A percentile compares a stretch with the other conserved stretches of the same genome.
phyloP scores from a whole-genome alignment of 2,797 vertebrate species.

The Chromis chromis region DNA sequence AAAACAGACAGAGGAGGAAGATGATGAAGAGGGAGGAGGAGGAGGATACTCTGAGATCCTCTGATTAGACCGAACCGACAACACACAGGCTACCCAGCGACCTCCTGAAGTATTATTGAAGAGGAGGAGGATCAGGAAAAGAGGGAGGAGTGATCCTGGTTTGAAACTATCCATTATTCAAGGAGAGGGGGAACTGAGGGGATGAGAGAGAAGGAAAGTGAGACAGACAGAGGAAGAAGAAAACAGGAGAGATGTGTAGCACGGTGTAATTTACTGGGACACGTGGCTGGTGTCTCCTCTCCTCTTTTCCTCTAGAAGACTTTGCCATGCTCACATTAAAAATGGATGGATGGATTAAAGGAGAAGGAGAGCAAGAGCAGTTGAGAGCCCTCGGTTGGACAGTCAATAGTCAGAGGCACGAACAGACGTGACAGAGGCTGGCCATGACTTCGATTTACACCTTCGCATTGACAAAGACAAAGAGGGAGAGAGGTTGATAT shows the following conservation, averaged over 20 bases:
- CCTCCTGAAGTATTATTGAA: constrained; percentile 47
- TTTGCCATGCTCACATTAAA: constrained; percentile 76
- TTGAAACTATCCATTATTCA: constrained; percentile 78
- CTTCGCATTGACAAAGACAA: constrained; percentile 9
- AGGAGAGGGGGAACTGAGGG: constrained; percentile 33
- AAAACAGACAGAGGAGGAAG: constrained; percentile 16
- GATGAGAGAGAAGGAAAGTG: constrained; percentile 22
- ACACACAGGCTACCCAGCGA: constrained; percentile 53
- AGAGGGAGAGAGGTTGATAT: not conserved
- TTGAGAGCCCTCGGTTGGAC: constrained; percentile 48
- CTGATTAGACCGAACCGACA: constrained; percentile 56
- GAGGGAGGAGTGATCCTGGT: constrained; percentile 55
- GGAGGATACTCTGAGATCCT: constrained; percentile 18
- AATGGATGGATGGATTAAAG: constrained; percentile 65
- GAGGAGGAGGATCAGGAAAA: constrained; percentile 23
- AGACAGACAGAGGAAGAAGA: constrained; percentile 34
- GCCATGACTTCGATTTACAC: constrained; percentile 20
- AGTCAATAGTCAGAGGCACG: constrained; percentile 45
- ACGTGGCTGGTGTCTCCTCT: constrained; percentile 37
- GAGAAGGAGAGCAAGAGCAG: constrained; percentile 38
- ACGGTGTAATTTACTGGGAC: constrained; percentile 60
- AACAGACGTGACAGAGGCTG: constrained; percentile 22
- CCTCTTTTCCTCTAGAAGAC: constrained; percentile 51
- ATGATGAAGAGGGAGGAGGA: constrained; percentile 6
- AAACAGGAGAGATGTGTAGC: constrained; percentile 39